Conservation (phyloP, 2,113 vertebrate species). For the Passer domesticus region DNA sequence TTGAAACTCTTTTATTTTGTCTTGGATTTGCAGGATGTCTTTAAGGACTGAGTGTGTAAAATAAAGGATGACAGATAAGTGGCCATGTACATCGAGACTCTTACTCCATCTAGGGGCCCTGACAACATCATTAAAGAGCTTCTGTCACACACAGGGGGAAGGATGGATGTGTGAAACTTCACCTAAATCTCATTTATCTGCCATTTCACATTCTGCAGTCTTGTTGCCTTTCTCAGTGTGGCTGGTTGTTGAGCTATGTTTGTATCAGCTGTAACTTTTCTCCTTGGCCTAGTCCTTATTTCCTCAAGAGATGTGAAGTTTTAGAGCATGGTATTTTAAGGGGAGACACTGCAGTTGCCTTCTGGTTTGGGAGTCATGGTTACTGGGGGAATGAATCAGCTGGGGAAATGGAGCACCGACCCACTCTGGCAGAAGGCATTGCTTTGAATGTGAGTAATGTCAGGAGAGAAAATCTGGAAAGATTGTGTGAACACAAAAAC, state of each 20-base stretch:
- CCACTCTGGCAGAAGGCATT: not conserved
- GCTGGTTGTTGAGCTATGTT: not conserved
- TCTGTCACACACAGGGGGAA: not conserved
- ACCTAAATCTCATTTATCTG: not conserved
- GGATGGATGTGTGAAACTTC: not conserved
- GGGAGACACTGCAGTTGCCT: not conserved
- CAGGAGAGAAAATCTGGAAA: not conserved
- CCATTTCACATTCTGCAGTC: not conserved
- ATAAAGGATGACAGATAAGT: slow-evolving; percentile 16
- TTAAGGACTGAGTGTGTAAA: not conserved
- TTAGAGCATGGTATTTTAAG: not conserved
- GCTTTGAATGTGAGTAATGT: not conserved
- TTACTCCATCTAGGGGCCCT: slow-evolving; percentile 49
- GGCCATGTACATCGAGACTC: not conserved
- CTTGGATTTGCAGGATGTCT: slow-evolving; percentile 1
- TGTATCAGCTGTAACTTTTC: not conserved
- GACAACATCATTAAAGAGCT: slow-evolving; percentile 18
- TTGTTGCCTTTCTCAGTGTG: not conserved
- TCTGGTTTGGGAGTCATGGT: not conserved
- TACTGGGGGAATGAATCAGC: not conserved
- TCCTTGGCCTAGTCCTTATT: not conserved
- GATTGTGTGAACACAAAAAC: not conserved
- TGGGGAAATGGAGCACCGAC: rapidly evolving
- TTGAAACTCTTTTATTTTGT: not conserved
- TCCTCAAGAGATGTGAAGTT: not conserved